Base-by-base conservation (phyloP, 2,888 invertebrate genomes). In the Polymixis lichenea region DNA sequence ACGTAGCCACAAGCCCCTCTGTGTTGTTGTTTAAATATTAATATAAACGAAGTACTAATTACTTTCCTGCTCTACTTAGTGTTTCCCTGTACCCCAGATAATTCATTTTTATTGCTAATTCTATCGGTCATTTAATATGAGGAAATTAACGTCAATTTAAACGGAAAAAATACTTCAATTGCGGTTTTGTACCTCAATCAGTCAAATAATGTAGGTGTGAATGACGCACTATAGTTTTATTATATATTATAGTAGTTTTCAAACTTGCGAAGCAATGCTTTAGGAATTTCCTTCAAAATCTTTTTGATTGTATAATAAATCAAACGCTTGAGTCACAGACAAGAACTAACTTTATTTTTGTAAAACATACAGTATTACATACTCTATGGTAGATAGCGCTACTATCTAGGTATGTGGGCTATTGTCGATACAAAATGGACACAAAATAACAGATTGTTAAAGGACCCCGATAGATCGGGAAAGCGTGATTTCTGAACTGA, bases 101-200 rank as follows among this genome's bases (percentile, higher is more conserved):
- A 64, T 70, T 70, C 62, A 72, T 73, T 69, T 46, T 85, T 87
- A 83, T 32, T 68, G 58, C 56, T 78, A 87, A 86, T 67, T 71
- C 15, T 55, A 68, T 65, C 28, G 46, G 69, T 80, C 62, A 64
- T 55, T 61, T 0, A 60, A 46, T 77, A 58, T 76, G 15, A 80
- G 77, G 87, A 85, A 85, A 78, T 67, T 19, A 56, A 84, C 60
- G 70, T 76, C 51, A 32, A 61, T 53, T 64, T 60, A 49, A 38
- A n/a, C 6, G 25, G 32, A 62, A 81, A 49, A 66, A 62, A 55
- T 46, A 11, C 17, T 25, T 25, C 5, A 4, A 13, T 60, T 83
- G 83, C 66, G 80, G 78, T 72, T 78, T 68, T 58, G 17, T 46
- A 46, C 51, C 56, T 72, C 22, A 46, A 81, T 78, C 61, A 49